phyloP scores from a whole-genome alignment of 2,888 invertebrate species.

The Catocala sponsa region DNA sequence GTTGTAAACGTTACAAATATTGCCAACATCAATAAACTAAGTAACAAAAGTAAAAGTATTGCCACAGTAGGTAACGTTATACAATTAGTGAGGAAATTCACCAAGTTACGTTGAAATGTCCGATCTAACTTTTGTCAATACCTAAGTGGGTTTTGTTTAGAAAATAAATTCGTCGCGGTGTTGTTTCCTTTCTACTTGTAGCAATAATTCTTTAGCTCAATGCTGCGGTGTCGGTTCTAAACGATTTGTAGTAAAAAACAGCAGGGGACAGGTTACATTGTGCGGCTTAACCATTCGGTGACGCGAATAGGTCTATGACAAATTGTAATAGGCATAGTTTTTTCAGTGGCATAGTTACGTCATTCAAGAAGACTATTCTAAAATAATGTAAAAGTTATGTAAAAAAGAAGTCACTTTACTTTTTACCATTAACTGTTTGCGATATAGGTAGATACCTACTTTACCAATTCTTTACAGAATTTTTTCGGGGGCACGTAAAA shows the following conservation, averaged over 20 bases:
- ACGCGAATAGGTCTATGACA: neutral
- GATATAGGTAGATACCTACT: too few relatives aligned
- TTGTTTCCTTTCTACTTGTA: constrained; percentile 19
- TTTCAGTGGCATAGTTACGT: too few relatives aligned
- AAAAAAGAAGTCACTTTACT: too few relatives aligned
- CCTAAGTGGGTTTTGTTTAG: constrained; percentile 33
- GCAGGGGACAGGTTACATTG: constrained; percentile 6
- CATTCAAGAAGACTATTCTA: too few relatives aligned
- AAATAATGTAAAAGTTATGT: too few relatives aligned
- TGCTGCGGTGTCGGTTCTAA: neutral
- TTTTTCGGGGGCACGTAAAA: too few relatives aligned
- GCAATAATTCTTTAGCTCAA: constrained; percentile 19
- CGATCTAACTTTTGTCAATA: constrained; percentile 39
- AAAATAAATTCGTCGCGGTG: constrained; percentile 29
- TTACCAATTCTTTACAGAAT: too few relatives aligned
- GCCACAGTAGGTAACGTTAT: constrained; percentile 62
- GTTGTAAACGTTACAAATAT: constrained; percentile 20
- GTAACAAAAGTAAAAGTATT: constrained; percentile 65
- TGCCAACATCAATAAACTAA: constrained; percentile 52
- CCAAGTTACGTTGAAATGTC: constrained; percentile 49
- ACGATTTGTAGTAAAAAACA: constrained; percentile 5
- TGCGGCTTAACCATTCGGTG: neutral
- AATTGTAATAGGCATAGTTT: neutral
- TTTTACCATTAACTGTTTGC: too few relatives aligned
- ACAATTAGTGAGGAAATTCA: constrained; percentile 67